A percentile compares a stretch with the other conserved stretches of the same genome.
These are phyloP conservation scores for Onychorhynchus coronatus DNA, from an alignment of 2,113 vertebrate species.

Conservation along the genomic window DNA sequence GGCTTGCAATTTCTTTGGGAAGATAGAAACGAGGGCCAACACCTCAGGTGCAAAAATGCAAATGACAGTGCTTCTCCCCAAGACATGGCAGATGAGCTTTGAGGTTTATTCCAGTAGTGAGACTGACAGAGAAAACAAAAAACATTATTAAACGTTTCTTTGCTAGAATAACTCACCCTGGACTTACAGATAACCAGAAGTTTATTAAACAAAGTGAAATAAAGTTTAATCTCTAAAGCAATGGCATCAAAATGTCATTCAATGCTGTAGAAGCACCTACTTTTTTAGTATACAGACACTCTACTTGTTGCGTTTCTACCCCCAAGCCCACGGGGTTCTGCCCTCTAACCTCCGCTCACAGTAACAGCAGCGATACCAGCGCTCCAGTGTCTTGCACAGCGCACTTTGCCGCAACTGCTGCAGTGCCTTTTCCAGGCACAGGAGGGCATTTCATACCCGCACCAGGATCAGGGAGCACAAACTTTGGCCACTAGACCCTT, in stretches of 20 bases:
- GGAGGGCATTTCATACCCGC: conserved; percentile 12
- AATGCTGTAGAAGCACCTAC: not conserved
- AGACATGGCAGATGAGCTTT: not conserved
- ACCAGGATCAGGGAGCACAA: not conserved
- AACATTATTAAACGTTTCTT: not conserved
- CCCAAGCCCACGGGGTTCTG: not conserved
- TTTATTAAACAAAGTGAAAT: not conserved
- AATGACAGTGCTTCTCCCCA: not conserved
- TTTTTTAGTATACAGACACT: not conserved
- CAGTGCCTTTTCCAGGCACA: conserved; percentile 24
- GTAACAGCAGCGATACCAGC: rapidly evolving
- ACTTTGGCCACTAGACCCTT: not conserved
- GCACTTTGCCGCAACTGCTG: not conserved
- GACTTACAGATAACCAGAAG: not conserved
- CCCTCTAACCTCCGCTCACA: not conserved
- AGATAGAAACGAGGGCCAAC: rapidly evolving
- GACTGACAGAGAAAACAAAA: not conserved
- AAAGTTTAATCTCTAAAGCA: not conserved
- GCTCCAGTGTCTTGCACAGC: not conserved
- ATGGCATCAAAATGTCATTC: not conserved
- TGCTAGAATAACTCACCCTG: not conserved
- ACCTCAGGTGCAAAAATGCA: not conserved
- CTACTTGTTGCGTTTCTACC: not conserved
- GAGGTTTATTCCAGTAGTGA: not conserved
- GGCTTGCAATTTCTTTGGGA: not conserved